phyloP scores from a whole-genome alignment of 2,113 vertebrate genomes.

The Chinchilla lanigera region DNA sequence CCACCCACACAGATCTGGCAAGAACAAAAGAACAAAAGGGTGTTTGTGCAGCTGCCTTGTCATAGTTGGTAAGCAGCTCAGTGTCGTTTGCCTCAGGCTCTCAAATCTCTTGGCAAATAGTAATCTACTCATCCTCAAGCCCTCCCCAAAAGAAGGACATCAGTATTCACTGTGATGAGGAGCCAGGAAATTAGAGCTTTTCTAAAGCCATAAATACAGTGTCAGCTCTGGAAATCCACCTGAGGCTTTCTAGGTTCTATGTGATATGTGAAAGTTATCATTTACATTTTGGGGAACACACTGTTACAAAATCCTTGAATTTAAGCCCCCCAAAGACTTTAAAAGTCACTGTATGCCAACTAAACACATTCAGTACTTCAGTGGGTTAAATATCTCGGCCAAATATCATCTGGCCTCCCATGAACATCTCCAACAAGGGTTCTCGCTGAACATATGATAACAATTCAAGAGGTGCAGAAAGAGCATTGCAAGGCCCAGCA shows the following conservation, averaged over 20 bases:
- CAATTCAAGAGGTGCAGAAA: neutral
- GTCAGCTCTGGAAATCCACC: neutral
- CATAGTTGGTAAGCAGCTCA: constrained; percentile 27
- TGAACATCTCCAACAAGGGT: neutral
- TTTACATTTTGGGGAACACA: neutral
- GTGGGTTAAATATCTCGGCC: neutral
- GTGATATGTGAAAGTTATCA: neutral
- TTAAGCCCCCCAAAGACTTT: neutral
- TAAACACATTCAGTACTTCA: neutral
- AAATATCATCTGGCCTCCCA: neutral
- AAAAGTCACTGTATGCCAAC: neutral
- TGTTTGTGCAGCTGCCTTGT: constrained; percentile 37
- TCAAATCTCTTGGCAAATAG: constrained; percentile 50
- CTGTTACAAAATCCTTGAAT: neutral
- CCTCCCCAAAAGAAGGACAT: neutral
- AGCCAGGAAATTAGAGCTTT: constrained; percentile 64
- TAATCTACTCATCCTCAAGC: constrained; percentile 49
- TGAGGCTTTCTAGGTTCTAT: constrained; percentile 20
- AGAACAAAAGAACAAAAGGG: constrained; percentile 57
- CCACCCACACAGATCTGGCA: constrained; percentile 67
- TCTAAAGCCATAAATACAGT: neutral
- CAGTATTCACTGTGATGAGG: constrained; percentile 30
- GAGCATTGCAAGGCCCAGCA: neutral
- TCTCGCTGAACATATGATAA: neutral
- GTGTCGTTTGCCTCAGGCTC: constrained; percentile 43